Evolutionary conservation across 2,113 vertebrate species (phyloP), one percentile per base, ranked within the genome.

Genomic region (Aleadryas rufinucha): DNA sequence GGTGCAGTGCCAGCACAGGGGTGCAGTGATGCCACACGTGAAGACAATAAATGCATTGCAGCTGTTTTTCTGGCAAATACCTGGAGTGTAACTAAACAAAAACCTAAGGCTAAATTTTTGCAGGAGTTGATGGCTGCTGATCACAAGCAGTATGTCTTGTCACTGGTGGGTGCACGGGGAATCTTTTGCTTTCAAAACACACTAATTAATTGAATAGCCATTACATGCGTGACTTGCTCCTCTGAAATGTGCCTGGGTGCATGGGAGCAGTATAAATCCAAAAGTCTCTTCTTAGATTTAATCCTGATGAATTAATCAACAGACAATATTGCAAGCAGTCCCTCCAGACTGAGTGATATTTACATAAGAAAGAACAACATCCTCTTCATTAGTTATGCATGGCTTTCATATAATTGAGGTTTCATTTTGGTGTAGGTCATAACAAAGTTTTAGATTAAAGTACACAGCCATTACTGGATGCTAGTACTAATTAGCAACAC

Each of bases 251-350:
- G 70, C 31, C 24, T 63, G 44, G 28, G n/a, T 91, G 59, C 24
- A 11, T 61, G 53, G 90, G 27, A 93, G 60, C 44, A 45, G 50
- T 31, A 78, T 27, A 78, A 74, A 93, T 64, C 44, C 39, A 26
- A 39, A 66, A 85, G 70, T 17, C 24, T 41, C 80, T 57, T 88
- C 49, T 82, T 35, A 30, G 60, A 50, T 85, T 85, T 77, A 89
- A 74, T 64, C 39, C 54, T 69, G 54, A 82, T 85, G 70, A 91
- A 91, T 89, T 89, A 91, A 93, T 87, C 76, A 91, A 33, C 84
- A 95, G 84, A 78, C 49, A 77, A 57, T 45, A 82, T 64, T 91
- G 64, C 19, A 64, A 78, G 44, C 41, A 89, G 24, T 95, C 91
- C 54, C 88, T 78, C n/a, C 70, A 82, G 70, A 64, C 50, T 50